Evolutionary conservation across 2,888 invertebrate genomes (phyloP).

Genomic region (Cosmia pyralina): DNA sequence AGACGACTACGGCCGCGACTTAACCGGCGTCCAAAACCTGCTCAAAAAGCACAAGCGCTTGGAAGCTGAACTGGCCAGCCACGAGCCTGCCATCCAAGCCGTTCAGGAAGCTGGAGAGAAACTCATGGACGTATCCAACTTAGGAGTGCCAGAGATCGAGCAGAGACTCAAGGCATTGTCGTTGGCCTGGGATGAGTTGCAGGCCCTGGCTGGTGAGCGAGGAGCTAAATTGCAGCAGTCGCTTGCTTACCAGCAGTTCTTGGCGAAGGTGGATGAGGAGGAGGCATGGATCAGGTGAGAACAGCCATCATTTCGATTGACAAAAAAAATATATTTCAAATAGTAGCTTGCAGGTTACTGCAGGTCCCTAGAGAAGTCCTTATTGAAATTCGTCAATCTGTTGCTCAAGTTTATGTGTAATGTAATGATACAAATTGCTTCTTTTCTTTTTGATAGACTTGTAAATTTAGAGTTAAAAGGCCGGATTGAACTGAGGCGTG

Average conservation of each 20-base stretch:
- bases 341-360: not conserved
- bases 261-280: conserved; percentile 99
- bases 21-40: conserved; percentile 99
- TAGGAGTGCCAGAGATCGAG: conserved; percentile 97
- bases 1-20: conserved; percentile 99
- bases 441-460: not conserved
- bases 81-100: conserved; percentile 98
- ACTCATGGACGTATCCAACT: conserved; percentile 97
- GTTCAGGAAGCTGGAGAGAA: conserved; percentile 95
- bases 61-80: conserved; percentile 99
- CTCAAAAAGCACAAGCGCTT: conserved; percentile 99
- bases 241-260: conserved; percentile 98
- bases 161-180: conserved; percentile 95
- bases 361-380: not conserved
- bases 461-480: not conserved
- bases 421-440: not conserved
- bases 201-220: conserved; percentile 95
- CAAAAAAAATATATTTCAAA: not conserved
- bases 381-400: not conserved
- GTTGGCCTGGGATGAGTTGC: conserved; percentile 97
- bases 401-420: not conserved
- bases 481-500: not conserved
- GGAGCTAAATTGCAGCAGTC: conserved; percentile 99
- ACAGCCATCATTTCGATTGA: not conserved
- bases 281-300: conserved; percentile 98